phyloP scores from a whole-genome alignment of 2,888 invertebrate species.

The Eumacrocentrus americanus region DNA sequence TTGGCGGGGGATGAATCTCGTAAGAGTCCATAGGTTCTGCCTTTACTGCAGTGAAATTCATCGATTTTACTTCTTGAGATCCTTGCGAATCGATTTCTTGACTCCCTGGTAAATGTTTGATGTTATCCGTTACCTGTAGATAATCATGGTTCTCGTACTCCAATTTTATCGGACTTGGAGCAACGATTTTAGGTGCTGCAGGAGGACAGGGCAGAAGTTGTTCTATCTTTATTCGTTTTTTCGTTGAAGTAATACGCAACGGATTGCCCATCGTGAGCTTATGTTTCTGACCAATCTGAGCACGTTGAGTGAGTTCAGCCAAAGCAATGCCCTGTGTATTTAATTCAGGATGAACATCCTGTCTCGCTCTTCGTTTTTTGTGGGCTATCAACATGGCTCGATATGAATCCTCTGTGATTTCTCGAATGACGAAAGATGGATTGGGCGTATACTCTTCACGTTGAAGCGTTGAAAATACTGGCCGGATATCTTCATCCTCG shows the following conservation, averaged over 20 bases:
- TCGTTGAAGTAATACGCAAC: conserved; percentile 61
- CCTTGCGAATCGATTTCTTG: conserved; percentile 45
- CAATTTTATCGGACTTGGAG: conserved; percentile 43
- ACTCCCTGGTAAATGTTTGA: conserved; percentile 40
- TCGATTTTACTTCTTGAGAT: conserved; percentile 28
- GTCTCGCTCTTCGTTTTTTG: conserved; percentile 72
- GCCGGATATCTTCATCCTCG: conserved; percentile 54
- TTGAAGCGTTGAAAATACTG: conserved; percentile 57
- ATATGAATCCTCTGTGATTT: conserved; percentile 70
- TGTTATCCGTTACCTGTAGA: conserved; percentile 51
- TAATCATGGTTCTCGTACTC: conserved; percentile 56
- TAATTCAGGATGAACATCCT: conserved; percentile 77
- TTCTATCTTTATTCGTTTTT: conserved; percentile 57
- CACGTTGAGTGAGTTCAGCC: conserved; percentile 70
- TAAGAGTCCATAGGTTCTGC: conserved; percentile 50
- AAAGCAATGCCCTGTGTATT: conserved; percentile 78
- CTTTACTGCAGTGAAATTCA: conserved; percentile 45
- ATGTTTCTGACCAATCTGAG: conserved; percentile 62
- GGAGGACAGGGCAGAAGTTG: conserved; percentile 49
- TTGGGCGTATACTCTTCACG: conserved; percentile 52
- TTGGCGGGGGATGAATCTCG: conserved; percentile 41
- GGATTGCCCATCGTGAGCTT: conserved; percentile 64
- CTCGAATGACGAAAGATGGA: conserved; percentile 61
- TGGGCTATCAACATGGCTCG: conserved; percentile 74
- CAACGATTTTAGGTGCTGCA: conserved; percentile 46